Conservation (phyloP, 2,113 vertebrate species). For the Sphyrna mokarran region DNA sequence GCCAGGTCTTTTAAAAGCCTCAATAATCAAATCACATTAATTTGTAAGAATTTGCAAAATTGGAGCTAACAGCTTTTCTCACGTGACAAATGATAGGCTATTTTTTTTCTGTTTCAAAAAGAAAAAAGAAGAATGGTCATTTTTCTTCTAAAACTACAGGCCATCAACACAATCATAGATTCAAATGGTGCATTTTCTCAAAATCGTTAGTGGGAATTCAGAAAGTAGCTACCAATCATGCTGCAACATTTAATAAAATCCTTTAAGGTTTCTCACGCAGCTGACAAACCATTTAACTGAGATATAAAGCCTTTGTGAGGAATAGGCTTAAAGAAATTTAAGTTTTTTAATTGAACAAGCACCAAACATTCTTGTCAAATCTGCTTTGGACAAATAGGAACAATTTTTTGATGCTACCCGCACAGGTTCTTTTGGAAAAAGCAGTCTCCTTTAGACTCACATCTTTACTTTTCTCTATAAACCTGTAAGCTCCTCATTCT, state of each 20-base stretch:
- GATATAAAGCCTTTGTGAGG: not conserved
- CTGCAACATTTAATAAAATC: not conserved
- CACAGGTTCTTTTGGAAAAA: not conserved
- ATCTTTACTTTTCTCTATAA: not conserved
- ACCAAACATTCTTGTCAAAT: not conserved
- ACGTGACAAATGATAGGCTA: not conserved
- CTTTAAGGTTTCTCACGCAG: not conserved
- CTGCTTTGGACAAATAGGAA: not conserved
- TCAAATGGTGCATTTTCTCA: not conserved
- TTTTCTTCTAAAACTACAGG: not conserved
- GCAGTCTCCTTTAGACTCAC: not conserved
- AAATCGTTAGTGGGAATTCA: not conserved
- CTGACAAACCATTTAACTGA: not conserved
- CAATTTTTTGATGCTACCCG: not conserved
- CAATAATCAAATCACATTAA: slow-evolving; percentile 63
- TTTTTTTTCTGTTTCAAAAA: not conserved
- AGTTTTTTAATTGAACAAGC: not conserved
- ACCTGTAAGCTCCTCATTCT: not conserved
- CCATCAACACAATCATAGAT: not conserved
- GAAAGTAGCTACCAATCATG: not conserved
- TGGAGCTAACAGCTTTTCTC: not conserved
- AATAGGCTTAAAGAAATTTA: not conserved
- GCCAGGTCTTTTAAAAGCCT: slow-evolving; percentile 73
- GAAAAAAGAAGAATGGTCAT: not conserved
- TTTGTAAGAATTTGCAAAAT: slow-evolving; percentile 49